Base-by-base conservation (phyloP, 2,888 invertebrate species). In the Xylota segnis region DNA sequence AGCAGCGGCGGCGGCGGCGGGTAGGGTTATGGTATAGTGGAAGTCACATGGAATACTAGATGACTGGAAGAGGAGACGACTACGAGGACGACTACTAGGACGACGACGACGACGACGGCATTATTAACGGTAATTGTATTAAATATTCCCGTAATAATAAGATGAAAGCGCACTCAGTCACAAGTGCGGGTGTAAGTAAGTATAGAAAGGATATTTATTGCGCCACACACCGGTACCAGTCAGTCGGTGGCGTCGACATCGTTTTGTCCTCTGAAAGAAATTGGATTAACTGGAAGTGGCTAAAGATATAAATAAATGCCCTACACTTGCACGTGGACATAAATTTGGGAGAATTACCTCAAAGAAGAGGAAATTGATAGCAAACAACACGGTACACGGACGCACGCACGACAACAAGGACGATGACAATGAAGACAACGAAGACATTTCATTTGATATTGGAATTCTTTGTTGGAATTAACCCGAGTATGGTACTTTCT, bases 51-150 rank as follows among this genome's bases (percentile, higher is more conserved):
- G 34, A 52, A 29, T 43, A 61, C 47, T 34, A 29, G n/a, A 52
- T 50, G 79, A 65, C 75, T 58, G 50, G 34, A 54, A 43, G 70
- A 70, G 59, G 18, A 7, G 18, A 43, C 23, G 37, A 37, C 37
- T 75, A 56, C 58, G 37, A n/a, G n/a, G n/a, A n/a, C n/a, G n/a
- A n/a, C n/a, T n/a, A n/a, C n/a, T n/a, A n/a, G n/a, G n/a, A n/a
- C n/a, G n/a, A 34, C 7, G 9, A 34, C 34, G 6, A 34, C 34
- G 37, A 37, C 37, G 81, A 56, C 58, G 37, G 32, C 76, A 81
- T 81, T 84, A 81, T 81, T 81, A 84, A 81, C 81, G 81, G 75
- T 84, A 84, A 84, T 84, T 84, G 84, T 84, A 84, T 84, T 84
- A 84, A 84, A 84, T 84, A 75, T 84, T 76, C 75, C 52, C 65